Evolutionary conservation across 35 echinoderm and acorn worm genomes (phyloP).

Genomic region (Ophioderma brevispina): DNA sequence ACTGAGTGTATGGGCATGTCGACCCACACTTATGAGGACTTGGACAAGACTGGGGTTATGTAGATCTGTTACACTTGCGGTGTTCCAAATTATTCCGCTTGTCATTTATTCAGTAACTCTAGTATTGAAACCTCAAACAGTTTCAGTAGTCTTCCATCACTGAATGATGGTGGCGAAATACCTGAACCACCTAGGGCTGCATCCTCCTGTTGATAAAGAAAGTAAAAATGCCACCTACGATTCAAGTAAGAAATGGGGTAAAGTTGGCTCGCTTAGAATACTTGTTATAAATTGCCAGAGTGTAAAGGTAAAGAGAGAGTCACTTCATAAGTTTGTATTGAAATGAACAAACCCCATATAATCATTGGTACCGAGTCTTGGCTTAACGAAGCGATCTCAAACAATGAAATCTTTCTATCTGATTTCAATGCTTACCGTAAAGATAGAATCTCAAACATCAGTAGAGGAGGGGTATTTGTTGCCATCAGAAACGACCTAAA

Average conservation of each 20-base stretch:
- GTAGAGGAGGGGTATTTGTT: slow-evolving; percentile 26
- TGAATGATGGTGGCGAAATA: slow-evolving; percentile 37
- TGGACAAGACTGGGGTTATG: slow-evolving; percentile 5
- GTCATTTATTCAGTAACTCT: too few relatives aligned
- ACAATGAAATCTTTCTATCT: slow-evolving; percentile 35
- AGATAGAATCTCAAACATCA: not conserved
- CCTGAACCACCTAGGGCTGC: too few relatives aligned
- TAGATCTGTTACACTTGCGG: slow-evolving; percentile 34
- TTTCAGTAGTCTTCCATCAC: too few relatives aligned
- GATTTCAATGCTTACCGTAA: slow-evolving; percentile 6
- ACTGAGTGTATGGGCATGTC: slow-evolving; percentile 51
- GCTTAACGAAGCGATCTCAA: slow-evolving; percentile 43
- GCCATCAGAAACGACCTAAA: not conserved
- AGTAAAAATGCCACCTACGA: too few relatives aligned
- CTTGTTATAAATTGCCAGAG: slow-evolving; percentile 53
- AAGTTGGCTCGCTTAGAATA: slow-evolving; percentile 25
- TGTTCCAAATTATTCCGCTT: too few relatives aligned
- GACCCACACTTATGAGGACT: too few relatives aligned
- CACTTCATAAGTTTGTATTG: slow-evolving; percentile 21
- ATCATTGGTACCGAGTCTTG: too few relatives aligned
- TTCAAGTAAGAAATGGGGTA: slow-evolving; percentile 24
- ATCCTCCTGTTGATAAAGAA: too few relatives aligned
- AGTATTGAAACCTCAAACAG: too few relatives aligned
- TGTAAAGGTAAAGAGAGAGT: slow-evolving; percentile 31
- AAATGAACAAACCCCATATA: slow-evolving; percentile 20